A percentile compares a stretch with the other conserved stretches of the same genome.
These are phyloP conservation scores for Dynastes grantii DNA, from an alignment of 2,888 invertebrate genomes.

Conservation along the genomic window DNA sequence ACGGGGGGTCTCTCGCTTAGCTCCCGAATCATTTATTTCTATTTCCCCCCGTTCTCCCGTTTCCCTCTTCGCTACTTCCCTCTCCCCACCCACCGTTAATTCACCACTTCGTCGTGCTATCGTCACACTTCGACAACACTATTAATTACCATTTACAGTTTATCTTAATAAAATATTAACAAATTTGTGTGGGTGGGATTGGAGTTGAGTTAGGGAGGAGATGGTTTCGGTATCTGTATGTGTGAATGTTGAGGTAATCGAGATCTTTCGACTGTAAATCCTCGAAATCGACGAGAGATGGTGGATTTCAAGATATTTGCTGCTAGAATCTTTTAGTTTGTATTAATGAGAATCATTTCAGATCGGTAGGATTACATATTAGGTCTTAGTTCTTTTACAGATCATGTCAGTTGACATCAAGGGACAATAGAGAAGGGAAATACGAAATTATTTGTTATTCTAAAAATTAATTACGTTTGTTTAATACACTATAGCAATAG, in stretches of 20 bases:
- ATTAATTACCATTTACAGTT: slow-evolving; percentile 47
- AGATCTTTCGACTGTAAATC: background rate
- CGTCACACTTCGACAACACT: slow-evolving; percentile 12
- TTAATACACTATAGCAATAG: too few relatives aligned
- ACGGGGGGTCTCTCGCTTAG: background rate
- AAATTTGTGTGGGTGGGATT: background rate
- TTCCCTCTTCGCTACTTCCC: background rate
- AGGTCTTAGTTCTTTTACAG: too few relatives aligned
- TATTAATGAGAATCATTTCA: too few relatives aligned
- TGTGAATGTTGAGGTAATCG: background rate
- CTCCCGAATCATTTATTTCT: background rate
- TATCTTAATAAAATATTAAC: slow-evolving; percentile 49
- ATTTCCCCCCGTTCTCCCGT: background rate
- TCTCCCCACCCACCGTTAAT: background rate
- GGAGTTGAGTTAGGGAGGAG: background rate
- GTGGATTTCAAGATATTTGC: too few relatives aligned
- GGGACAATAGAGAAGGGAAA: too few relatives aligned
- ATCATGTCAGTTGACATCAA: too few relatives aligned
- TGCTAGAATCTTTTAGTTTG: too few relatives aligned
- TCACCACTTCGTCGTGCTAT: background rate
- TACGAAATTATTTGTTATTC: too few relatives aligned
- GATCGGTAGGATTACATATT: too few relatives aligned
- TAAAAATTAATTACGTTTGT: too few relatives aligned
- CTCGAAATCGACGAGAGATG: background rate
- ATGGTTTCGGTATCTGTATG: background rate